These are phyloP conservation scores for Calameuta idolon DNA, from an alignment of 2,888 invertebrate genomes.

Conservation along the genomic window DNA sequence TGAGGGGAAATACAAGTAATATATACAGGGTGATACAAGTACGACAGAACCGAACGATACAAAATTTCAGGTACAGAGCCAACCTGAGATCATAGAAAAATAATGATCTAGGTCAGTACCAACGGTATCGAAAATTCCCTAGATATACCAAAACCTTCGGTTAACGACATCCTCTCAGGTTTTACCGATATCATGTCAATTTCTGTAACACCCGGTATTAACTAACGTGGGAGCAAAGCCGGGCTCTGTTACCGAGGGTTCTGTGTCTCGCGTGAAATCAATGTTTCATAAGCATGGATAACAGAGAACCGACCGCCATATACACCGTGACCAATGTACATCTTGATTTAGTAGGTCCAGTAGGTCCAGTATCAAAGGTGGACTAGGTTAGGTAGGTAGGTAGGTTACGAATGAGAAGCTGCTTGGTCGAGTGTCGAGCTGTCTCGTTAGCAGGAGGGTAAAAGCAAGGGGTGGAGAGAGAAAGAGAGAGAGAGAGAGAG, in stretches of 20 bases:
- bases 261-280: conserved; percentile 63
- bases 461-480: conserved; percentile 31
- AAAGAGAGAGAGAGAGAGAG: conserved; percentile 25
- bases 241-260: conserved; percentile 25
- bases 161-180: neutral
- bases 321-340: conserved; percentile 66
- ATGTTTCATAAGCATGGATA: conserved; percentile 66
- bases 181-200: conserved; percentile 5
- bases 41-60: neutral
- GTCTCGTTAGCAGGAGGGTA: conserved; percentile 60
- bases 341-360: conserved; percentile 66
- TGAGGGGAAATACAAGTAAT: conserved; percentile 42
- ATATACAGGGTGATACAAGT: conserved; percentile 41
- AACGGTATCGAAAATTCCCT: neutral
- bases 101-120: neutral
- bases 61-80: neutral
- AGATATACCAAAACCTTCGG: neutral
- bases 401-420: conserved; percentile 26
- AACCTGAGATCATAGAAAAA: neutral
- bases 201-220: conserved; percentile 46
- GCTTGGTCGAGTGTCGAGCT: conserved; percentile 47
- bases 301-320: conserved; percentile 55
- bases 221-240: conserved; percentile 47
- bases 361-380: conserved; percentile 14
- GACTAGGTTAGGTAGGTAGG: conserved; percentile 19